Percentiles rank a stretch among this genome's conserved stretches.
Conservation (phyloP, 2,797 vertebrate species). For the Novumbra hubbsi region DNA sequence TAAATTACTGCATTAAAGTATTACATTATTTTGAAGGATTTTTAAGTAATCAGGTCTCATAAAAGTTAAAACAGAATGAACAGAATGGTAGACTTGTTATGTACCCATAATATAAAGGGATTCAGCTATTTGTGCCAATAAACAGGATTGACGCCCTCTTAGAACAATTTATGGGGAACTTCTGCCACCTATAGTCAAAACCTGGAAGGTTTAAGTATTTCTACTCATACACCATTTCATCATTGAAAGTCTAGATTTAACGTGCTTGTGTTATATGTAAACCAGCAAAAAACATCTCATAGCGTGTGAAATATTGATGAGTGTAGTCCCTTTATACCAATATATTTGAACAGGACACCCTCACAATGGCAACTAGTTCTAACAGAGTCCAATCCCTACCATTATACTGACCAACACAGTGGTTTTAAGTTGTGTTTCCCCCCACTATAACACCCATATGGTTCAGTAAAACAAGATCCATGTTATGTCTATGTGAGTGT, state of each 20-base stretch:
- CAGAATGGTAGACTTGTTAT: not conserved
- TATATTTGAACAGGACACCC: not conserved
- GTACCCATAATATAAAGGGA: not conserved
- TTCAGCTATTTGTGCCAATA: not conserved
- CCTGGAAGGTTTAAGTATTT: constrained; percentile 7
- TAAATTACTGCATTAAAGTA: not conserved
- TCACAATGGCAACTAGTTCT: not conserved
- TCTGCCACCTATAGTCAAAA: constrained; percentile 68
- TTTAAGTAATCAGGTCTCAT: not conserved
- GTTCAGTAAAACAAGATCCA: not conserved
- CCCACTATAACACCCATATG: not conserved
- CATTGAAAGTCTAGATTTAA: not conserved
- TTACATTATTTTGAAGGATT: not conserved
- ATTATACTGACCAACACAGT: not conserved
- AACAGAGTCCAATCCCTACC: not conserved
- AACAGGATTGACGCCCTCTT: not conserved
- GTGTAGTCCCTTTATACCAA: not conserved
- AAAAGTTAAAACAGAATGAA: too few species aligned
- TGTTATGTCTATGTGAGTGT: not conserved
- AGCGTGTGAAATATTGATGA: not conserved
- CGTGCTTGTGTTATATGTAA: not conserved
- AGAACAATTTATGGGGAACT: constrained; percentile 55
- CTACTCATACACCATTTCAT: not conserved
- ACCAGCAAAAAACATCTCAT: not conserved
- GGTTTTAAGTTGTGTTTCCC: not conserved